Evolutionary conservation across 2,113 vertebrate genomes (phyloP), one percentile per base, ranked within the genome.

Genomic region (Trinectes maculatus): DNA sequence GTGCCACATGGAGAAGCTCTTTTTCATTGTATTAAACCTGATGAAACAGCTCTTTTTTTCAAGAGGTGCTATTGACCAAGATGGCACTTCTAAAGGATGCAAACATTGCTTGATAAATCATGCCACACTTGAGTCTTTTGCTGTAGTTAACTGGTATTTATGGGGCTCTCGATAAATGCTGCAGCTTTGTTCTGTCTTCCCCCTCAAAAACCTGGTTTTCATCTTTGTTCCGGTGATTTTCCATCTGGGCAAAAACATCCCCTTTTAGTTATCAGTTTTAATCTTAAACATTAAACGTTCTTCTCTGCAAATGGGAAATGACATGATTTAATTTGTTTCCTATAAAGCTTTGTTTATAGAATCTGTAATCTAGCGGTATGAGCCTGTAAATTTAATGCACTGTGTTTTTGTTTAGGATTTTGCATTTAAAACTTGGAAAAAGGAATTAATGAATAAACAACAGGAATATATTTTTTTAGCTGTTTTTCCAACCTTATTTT

Each of bases 401-500:
- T 5, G n/a, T n/a, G n/a, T n/a, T n/a, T n/a, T n/a, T n/a, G n/a
- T n/a, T n/a, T n/a, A n/a, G n/a, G n/a, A n/a, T n/a, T 56, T 28
- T 36, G n/a, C 10, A 53, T 37, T 51, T 61, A 31, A 62, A 72
- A 65, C 6, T 33, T 33, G 22, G 31, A 60, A 61, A 48, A 60
- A 48, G 25, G 24, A 42, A 71, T 65, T 40, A 56, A 10, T 19
- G 8, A 12, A 33, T 33, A 52, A 19, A 52, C 33, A 33, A 48
- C 46, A 1, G 3, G 15, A 43, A 9, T n/a, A n/a, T n/a, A 43
- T 25, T 24, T 59, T 39, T 72, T 26, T 33, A 67, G 3, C 51
- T 67, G 43, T 70, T 80, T 64, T 80, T n/a, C n/a, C 67, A 71
- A 64, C 43, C 48, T 69, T 37, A 13, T 24, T 57, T 76, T 39